phyloP scores from a whole-genome alignment of 1,140 invertebrate genomes.

The Aphelenchoides fujianensis region DNA sequence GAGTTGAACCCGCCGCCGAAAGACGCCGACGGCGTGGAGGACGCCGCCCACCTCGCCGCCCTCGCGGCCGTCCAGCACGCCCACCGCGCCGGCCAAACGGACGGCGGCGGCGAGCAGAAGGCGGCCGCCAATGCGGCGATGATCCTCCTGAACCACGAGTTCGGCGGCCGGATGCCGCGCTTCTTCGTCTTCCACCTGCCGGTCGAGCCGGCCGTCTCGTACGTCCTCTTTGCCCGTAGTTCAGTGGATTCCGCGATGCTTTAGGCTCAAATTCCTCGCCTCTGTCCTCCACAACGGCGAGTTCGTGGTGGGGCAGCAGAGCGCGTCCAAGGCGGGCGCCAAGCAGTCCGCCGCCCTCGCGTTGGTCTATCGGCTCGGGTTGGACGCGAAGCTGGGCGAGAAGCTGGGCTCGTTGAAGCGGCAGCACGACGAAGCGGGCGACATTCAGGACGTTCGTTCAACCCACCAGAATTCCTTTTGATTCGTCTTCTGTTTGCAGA shows the following conservation, averaged over 20 bases:
- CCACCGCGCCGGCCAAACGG: not conserved
- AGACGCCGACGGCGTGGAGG: not conserved
- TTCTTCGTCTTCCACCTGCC: conserved; percentile 4
- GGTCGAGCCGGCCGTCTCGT: not conserved
- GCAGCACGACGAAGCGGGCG: not conserved
- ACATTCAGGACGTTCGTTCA: not conserved
- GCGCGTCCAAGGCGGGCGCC: not conserved
- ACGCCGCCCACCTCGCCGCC: not conserved
- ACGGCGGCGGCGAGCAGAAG: not conserved
- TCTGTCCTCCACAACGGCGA: not conserved
- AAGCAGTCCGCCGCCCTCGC: not conserved
- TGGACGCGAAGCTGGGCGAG: not conserved
- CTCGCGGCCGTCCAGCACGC: not conserved
- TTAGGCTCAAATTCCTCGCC: not conserved
- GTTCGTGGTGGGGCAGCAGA: not conserved
- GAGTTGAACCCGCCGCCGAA: not conserved
- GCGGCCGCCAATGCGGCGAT: not conserved
- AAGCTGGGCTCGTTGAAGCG: not conserved
- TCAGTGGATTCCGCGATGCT: not conserved
- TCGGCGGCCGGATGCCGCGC: not conserved
- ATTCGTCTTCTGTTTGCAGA: not conserved
- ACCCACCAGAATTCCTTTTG: not conserved
- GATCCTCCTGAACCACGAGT: not conserved
- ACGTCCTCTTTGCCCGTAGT: not conserved
- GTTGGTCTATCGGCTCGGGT: not conserved